phyloP scores from a whole-genome alignment of 2,113 vertebrate species.

The Nyctereutes procyonoides region DNA sequence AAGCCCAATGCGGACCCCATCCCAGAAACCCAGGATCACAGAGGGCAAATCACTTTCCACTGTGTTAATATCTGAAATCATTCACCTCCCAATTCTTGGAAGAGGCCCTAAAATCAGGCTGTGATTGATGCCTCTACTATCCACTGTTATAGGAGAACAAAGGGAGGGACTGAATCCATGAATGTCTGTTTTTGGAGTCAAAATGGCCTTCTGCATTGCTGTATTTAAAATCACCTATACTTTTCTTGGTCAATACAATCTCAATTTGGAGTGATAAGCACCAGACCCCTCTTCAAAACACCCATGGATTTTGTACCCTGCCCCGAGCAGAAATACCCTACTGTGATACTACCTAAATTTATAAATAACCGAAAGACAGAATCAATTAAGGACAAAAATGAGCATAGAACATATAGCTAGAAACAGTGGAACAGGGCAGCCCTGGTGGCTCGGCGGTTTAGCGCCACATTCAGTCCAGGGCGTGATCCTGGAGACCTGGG shows the following conservation, averaged over 20 bases:
- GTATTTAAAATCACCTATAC: background rate
- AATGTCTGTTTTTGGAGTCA: background rate
- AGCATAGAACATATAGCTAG: background rate
- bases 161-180: background rate
- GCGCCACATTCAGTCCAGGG: too few relatives aligned
- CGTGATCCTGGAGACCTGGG: too few relatives aligned
- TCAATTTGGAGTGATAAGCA: background rate
- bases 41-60: background rate
- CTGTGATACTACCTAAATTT: background rate
- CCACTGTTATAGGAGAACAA: background rate
- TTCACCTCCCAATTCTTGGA: background rate
- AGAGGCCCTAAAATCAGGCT: background rate
- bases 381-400: background rate
- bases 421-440: background rate
- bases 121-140: background rate
- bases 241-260: background rate
- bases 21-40: too few relatives aligned
- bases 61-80: background rate
- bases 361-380: conserved; percentile 12
- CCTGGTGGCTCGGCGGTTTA: too few relatives aligned
- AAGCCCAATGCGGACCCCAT: too few relatives aligned
- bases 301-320: background rate
- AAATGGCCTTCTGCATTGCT: background rate
- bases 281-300: background rate
- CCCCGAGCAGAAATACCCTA: background rate